Evolutionary conservation across 2,797 vertebrate species (phyloP).

Genomic region (Bradypus variegatus): DNA sequence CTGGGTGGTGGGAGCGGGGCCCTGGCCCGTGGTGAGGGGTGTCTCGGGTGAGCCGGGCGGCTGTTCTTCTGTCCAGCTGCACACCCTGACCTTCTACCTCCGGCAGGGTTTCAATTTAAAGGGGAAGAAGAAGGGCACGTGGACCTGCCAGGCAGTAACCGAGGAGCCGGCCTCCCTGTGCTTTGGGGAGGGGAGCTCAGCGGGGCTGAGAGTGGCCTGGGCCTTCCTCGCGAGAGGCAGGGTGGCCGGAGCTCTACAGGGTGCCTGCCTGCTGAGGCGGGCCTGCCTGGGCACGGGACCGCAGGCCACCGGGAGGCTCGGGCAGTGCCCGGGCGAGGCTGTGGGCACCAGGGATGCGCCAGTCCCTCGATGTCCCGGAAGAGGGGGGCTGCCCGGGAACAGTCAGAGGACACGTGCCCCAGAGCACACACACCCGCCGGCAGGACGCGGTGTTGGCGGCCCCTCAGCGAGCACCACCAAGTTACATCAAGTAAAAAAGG

Average conservation of each 20-base stretch:
- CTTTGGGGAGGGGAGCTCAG: background rate
- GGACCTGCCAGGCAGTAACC: background rate
- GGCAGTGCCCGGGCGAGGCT: background rate
- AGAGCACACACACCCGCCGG: too few relatives aligned
- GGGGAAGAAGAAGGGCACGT: background rate
- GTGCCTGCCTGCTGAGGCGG: accelerated
- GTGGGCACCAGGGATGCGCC: background rate
- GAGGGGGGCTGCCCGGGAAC: too few relatives aligned
- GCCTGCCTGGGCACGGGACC: too few relatives aligned
- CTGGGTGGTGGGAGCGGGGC: too few relatives aligned
- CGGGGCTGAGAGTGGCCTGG: background rate
- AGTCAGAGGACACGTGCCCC: too few relatives aligned
- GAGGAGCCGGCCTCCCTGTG: accelerated
- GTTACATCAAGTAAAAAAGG: background rate
- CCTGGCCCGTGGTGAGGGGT: too few relatives aligned
- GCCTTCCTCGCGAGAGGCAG: background rate
- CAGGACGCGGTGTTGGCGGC: too few relatives aligned
- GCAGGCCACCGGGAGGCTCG: too few relatives aligned
- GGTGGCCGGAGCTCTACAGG: background rate
- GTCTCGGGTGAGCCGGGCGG: background rate
- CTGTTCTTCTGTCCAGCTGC: background rate
- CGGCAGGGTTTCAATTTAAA: background rate
- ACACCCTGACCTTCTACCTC: background rate
- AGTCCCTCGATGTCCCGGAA: background rate
- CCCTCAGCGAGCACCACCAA: background rate